Evolutionary conservation across 23 tunicate genomes (phyloP), one percentile per base, ranked within the genome.

Genomic region (Ascidia mentula): DNA sequence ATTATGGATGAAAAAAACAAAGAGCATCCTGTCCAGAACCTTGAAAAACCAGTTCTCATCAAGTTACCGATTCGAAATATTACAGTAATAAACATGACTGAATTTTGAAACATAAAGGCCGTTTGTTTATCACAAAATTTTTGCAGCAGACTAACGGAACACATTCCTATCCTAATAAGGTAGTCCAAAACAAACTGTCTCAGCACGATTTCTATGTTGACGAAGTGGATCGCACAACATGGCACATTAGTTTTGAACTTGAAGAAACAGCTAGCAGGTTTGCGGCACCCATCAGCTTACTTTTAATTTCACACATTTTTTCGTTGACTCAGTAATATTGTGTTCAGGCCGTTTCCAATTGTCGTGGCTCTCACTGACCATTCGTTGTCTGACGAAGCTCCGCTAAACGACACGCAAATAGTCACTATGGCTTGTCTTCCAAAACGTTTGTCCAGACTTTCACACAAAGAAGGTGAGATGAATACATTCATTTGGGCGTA

Each of bases 41-140:
- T 73, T 28, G 36, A 45, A 7, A 72, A 30, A 45, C 86, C 86
- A 46, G 74, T 82, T 45, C 73, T 18, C 0, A 74, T 82, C 42
- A 5, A 30, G 7, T 36, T 82, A 22, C 86, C 86, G n/a, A 79
- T 79, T 1, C 33, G 86, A 37, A 71, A 72, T 18, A 38, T 18
- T 71, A 35, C 2, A 31, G 83, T 79, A 61, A 6, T 34, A 20
- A 2, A 6, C 13, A 71, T 18, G 35, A 8, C 30, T 17, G 32
- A 3, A 71, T 34, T 53, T 53, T 3, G 65, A 53, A 5, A 53
- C 65, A 26, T 9, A 3, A 53, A 53, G 24, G 13, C 65, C 65
- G n/a, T n/a, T n/a, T n/a, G n/a, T n/a, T n/a, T n/a, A n/a, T n/a
- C n/a, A n/a, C n/a, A n/a, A n/a, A 53, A 6, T 53, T 53, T 53